These are phyloP conservation scores for Collichthys lucidus DNA, from an alignment of 2,113 vertebrate species.

Conservation along the genomic window DNA sequence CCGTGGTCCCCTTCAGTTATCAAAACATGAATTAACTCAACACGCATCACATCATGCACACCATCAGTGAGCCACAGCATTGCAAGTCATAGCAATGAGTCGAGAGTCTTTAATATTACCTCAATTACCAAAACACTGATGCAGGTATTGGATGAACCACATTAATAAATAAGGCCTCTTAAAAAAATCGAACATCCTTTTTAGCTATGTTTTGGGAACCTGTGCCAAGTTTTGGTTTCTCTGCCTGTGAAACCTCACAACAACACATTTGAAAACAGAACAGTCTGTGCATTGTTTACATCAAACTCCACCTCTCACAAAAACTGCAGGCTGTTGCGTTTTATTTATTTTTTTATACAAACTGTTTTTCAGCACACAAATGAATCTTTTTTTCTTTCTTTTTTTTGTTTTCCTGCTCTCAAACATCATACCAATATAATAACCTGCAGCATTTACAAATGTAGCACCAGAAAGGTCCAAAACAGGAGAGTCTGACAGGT, in stretches of 20 bases:
- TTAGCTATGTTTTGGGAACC: slow-evolving; percentile 5
- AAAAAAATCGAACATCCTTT: slow-evolving; percentile 17
- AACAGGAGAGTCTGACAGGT: slow-evolving; percentile 1
- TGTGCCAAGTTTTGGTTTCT: slow-evolving; percentile 15
- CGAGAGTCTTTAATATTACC: background rate
- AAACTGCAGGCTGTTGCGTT: background rate
- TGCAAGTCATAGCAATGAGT: too few relatives aligned
- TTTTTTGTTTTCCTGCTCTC: slow-evolving; percentile 1
- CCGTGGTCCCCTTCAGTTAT: background rate
- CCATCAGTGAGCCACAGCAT: background rate
- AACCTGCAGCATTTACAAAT: slow-evolving; percentile 57
- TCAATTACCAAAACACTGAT: background rate
- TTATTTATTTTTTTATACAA: background rate
- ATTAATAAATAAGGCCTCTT: slow-evolving; percentile 2
- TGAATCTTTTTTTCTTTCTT: background rate
- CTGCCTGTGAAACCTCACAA: slow-evolving; percentile 5
- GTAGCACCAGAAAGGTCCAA: slow-evolving; percentile 67
- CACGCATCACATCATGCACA: too few relatives aligned
- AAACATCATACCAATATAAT: background rate
- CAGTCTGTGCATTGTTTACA: background rate
- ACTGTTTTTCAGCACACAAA: background rate
- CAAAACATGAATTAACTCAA: background rate
- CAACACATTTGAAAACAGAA: background rate
- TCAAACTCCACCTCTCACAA: background rate
- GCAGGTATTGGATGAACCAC: too few relatives aligned